Base-by-base conservation (phyloP, 2,888 invertebrate species). In the Scrobipalpa atriplicella region DNA sequence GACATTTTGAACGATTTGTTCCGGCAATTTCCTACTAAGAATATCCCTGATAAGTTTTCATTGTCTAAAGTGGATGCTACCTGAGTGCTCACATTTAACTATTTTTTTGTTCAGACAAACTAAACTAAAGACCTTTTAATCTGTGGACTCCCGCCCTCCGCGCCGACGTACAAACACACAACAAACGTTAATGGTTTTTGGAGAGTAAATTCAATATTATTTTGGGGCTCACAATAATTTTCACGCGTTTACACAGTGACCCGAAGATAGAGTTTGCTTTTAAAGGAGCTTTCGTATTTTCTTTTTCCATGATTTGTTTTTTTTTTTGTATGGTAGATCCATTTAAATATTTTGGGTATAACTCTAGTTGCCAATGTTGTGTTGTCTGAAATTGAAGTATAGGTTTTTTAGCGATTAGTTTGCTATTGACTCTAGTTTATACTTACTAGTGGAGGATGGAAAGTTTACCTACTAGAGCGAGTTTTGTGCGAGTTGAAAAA, bases 171-270 rank as follows among this genome's bases (percentile, higher is more conserved):
- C 80, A 83, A 86, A 88, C 78, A 85, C 82, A 89, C 81, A 87
- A 88, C 85, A 88, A 81, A 84, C 82, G 82, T 80, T 90, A 90
- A 90, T 90, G 89, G 89, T 83, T 89, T 90, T 87, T 89, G 76
- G 76, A 90, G 89, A 86, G 90, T 84, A 83, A 78, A 72, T 77
- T 75, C 85, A 92, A 92, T 91, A 91, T 92, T 92, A 87, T 92
- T 89, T 87, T 79, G 86, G 85, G 84, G 84, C 82, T 78, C 84
- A 89, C 85, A 89, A 89, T 85, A 82, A 84, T 89, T 88, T 89
- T 88, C 85, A 89, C 87, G 85, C 86, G 85, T 84, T 86, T 84
- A 82, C 85, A 78, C 79, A 85, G 83, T 76, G 71, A 71, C 21
- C 51, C 58, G n/a, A 43, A 52, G 75, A 74, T 63, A 16, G 75